These are phyloP conservation scores for Daboia siamensis DNA, from an alignment of 2,113 vertebrate genomes.

Conservation along the genomic window DNA sequence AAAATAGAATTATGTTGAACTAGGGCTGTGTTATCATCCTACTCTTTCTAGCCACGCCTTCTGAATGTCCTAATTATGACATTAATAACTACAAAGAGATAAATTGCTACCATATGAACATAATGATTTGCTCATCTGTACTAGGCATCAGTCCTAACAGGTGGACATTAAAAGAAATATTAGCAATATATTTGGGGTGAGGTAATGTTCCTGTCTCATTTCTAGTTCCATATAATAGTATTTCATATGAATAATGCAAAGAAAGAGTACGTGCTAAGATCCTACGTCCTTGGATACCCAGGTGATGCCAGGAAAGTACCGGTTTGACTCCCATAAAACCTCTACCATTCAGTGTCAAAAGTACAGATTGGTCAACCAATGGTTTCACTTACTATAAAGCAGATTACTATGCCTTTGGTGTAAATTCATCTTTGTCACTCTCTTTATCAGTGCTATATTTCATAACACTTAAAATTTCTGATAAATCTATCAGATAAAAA, in stretches of 20 bases:
- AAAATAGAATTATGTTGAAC: background rate
- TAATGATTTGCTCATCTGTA: background rate
- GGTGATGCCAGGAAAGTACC: background rate
- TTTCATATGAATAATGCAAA: background rate
- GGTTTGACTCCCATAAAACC: background rate
- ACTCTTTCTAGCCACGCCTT: background rate
- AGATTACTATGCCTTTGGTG: background rate
- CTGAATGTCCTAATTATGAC: background rate
- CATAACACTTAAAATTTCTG: background rate
- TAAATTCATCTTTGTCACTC: background rate
- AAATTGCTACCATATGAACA: background rate
- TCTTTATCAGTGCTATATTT: background rate
- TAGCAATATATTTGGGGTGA: background rate
- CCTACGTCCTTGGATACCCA: background rate
- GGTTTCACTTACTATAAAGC: background rate
- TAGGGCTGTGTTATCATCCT: background rate
- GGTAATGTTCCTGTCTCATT: background rate
- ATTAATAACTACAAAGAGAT: background rate
- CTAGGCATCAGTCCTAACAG: background rate
- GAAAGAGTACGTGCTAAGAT: background rate
- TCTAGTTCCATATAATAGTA: background rate
- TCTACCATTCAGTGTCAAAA: background rate
- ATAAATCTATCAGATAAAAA: background rate
- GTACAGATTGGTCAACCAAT: background rate
- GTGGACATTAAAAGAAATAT: background rate